phyloP scores from a whole-genome alignment of 2,888 invertebrate species.

The Habroteleia sp. region DNA sequence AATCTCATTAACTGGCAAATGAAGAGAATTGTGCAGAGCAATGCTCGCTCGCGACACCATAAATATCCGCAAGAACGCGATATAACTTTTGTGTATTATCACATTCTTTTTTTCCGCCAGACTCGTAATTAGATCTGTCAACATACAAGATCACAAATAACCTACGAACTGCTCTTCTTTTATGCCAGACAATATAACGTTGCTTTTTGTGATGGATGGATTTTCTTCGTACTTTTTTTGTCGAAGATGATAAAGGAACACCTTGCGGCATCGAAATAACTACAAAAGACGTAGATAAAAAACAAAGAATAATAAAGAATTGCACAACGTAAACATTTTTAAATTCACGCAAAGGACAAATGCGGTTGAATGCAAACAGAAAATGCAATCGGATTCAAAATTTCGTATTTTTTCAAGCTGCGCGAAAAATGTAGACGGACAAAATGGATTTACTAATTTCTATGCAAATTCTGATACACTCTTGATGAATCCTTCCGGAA shows the following conservation, averaged over 20 bases:
- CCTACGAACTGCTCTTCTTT: slow-evolving; percentile 2
- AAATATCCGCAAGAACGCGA: slow-evolving; percentile 19
- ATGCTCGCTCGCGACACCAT: slow-evolving; percentile 20
- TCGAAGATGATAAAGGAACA: slow-evolving; percentile 20
- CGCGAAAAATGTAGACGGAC: slow-evolving; percentile 46
- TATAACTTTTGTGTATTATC: slow-evolving; percentile 37
- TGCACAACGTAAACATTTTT: too few species aligned
- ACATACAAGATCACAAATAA: slow-evolving; percentile 37
- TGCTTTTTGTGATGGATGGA: slow-evolving; percentile 31
- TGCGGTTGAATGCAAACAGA: too few species aligned
- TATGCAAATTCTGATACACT: slow-evolving; percentile 66
- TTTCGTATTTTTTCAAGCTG: slow-evolving; percentile 15
- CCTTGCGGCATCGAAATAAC: background rate
- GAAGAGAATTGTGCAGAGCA: slow-evolving; percentile 17
- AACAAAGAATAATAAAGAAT: too few species aligned
- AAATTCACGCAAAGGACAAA: too few species aligned
- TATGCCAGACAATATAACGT: slow-evolving; percentile 18
- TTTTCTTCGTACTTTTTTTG: slow-evolving; percentile 15
- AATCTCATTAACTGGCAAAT: slow-evolving; percentile 31
- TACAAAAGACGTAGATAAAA: too few species aligned
- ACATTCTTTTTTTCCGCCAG: slow-evolving; percentile 13
- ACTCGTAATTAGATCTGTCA: slow-evolving; percentile 43
- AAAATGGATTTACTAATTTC: slow-evolving; percentile 66
- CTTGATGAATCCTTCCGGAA: slow-evolving; percentile 66
- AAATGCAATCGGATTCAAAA: slow-evolving; percentile 10